Conservation (phyloP, 2,797 vertebrate genomes). For the Spondyliosoma cantharus region DNA sequence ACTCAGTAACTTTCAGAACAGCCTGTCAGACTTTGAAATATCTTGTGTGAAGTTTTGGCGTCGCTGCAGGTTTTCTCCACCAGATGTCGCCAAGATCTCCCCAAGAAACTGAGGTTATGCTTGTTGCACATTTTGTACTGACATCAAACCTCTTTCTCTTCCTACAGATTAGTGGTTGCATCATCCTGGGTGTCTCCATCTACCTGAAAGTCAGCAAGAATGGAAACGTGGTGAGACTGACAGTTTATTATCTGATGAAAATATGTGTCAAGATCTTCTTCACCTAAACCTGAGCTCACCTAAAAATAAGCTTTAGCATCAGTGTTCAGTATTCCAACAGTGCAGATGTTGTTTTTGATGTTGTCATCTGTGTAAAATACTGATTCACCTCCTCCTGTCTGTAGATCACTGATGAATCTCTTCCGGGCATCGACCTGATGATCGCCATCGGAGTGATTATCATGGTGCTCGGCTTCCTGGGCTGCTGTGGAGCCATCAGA, state of each 20-base stretch:
- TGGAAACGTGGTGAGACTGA: slow-evolving; percentile 56
- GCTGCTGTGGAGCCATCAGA: slow-evolving; percentile 89
- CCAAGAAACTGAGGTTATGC: neutral
- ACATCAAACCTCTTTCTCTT: rapidly evolving
- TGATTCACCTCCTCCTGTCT: neutral
- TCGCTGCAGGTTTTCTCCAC: slow-evolving; percentile 5
- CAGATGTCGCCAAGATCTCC: slow-evolving; percentile 11
- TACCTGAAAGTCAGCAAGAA: slow-evolving; percentile 78
- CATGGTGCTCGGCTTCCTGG: slow-evolving; percentile 91
- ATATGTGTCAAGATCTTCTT: neutral
- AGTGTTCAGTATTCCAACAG: neutral
- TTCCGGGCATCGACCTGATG: slow-evolving; percentile 80
- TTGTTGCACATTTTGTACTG: neutral
- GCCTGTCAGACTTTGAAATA: neutral
- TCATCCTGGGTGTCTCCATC: slow-evolving; percentile 79
- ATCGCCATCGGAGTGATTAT: slow-evolving; percentile 88
- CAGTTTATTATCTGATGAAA: no score
- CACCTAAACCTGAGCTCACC: neutral
- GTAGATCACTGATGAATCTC: slow-evolving; percentile 54
- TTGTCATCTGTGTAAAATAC: neutral
- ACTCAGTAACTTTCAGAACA: neutral
- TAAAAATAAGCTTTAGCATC: neutral
- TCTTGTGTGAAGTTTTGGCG: neutral
- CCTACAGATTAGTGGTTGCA: slow-evolving; percentile 73
- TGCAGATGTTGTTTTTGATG: neutral